These are phyloP conservation scores for Pheosia gnoma DNA, from an alignment of 2,888 invertebrate species.

Conservation along the genomic window DNA sequence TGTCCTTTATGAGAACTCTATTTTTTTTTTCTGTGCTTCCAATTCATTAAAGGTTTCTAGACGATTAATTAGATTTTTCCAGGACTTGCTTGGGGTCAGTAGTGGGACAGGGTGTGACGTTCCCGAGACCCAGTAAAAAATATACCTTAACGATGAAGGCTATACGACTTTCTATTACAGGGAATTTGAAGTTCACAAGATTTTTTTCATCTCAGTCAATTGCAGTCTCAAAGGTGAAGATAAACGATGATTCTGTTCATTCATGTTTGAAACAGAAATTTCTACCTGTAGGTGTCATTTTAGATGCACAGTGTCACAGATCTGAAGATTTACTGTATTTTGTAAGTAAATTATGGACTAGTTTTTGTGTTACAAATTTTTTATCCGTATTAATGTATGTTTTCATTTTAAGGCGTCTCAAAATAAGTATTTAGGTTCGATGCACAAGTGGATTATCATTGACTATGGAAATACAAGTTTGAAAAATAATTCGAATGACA, in stretches of 20 bases:
- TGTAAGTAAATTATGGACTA: constrained; percentile 40
- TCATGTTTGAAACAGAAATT: constrained; percentile 32
- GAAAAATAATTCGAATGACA: constrained; percentile 6
- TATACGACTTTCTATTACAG: constrained; percentile 30
- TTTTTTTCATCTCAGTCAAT: constrained; percentile 28
- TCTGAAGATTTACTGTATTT: constrained; percentile 41
- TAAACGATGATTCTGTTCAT: constrained; percentile 17
- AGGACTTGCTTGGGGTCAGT: too few species aligned
- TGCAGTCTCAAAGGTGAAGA: constrained; percentile 28
- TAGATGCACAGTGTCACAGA: constrained; percentile 33
- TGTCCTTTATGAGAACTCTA: too few species aligned
- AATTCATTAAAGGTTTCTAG: too few species aligned
- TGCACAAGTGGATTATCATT: constrained; percentile 60
- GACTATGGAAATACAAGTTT: constrained; percentile 18
- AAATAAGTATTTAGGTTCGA: constrained; percentile 47
- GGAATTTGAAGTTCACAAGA: constrained; percentile 37
- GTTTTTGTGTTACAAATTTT: neutral
- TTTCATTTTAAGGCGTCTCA: constrained; percentile 55
- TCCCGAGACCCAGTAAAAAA: too few species aligned
- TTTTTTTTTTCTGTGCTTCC: too few species aligned
- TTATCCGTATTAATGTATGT: neutral
- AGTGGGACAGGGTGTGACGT: too few species aligned
- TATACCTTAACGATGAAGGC: too few species aligned
- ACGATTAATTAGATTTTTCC: too few species aligned
- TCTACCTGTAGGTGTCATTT: constrained; percentile 24